phyloP scores from a whole-genome alignment of 2,888 invertebrate species.

The Lepidocyrtoides sp. region DNA sequence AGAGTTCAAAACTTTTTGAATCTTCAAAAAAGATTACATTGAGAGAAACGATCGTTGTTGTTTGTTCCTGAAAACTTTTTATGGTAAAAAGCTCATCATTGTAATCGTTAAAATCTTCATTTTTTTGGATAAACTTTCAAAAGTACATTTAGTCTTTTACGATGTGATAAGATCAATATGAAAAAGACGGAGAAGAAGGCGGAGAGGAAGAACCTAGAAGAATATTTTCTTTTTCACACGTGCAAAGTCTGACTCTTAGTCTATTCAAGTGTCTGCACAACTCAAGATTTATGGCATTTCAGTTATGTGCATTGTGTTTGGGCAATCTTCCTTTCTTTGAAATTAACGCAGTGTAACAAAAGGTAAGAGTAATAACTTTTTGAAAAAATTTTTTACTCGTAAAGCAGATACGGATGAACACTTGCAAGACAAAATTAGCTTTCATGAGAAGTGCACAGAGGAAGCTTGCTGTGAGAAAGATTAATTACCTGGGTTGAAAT shows the following conservation, averaged over 20 bases:
- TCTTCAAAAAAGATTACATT: not conserved
- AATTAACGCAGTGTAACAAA: slow-evolving; percentile 28
- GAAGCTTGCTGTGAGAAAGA: slow-evolving; percentile 45
- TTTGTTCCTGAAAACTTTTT: not conserved
- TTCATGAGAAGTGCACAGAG: slow-evolving; percentile 13
- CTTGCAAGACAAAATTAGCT: slow-evolving; percentile 23
- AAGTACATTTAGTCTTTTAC: not conserved
- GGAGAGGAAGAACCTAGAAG: not conserved
- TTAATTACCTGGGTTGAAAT: slow-evolving; percentile 56
- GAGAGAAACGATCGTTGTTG: not conserved
- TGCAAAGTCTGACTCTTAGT: slow-evolving; percentile 27
- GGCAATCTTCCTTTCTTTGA: slow-evolving; percentile 16
- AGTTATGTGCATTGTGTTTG: slow-evolving; percentile 29
- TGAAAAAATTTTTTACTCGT: not conserved
- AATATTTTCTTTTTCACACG: slow-evolving; percentile 55
- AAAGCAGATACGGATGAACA: not conserved
- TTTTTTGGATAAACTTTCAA: slow-evolving; percentile 41
- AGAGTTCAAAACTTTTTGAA: not conserved
- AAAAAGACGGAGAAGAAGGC: not conserved
- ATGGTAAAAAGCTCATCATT: slow-evolving; percentile 2
- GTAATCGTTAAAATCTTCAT: slow-evolving; percentile 46
- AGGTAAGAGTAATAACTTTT: not conserved
- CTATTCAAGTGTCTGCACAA: slow-evolving; percentile 41
- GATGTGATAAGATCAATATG: slow-evolving; percentile 42
- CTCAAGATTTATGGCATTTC: slow-evolving; percentile 58